Base-by-base conservation (phyloP, 2,113 vertebrate genomes). In the Daubentonia madagascariensis region DNA sequence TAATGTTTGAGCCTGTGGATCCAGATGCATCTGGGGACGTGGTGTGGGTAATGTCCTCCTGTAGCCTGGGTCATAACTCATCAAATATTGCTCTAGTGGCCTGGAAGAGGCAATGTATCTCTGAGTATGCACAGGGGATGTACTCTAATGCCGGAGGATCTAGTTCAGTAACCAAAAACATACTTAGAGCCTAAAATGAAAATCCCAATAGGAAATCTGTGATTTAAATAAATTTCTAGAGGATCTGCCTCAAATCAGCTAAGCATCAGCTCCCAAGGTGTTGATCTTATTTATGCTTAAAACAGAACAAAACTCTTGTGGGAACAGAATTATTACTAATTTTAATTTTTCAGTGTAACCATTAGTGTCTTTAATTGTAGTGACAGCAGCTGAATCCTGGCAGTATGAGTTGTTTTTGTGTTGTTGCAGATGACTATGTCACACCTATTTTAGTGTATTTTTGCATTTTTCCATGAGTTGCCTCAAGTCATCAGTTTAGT, bases 151-250 rank as follows among this genome's bases (percentile, higher is more conserved):
- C 79, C 73, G 57, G 70, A 84, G 75, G 73, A 80, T 93, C 57
- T 92, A 45, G 73, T 79, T 94, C 92, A 95, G 91, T 81, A 79
- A 86, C 40, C 48, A 63, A 79, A 93, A 91, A 68, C 48, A 45
- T 89, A 96, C 32, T 94, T 75, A 94, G 80, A 96, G 45, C 86
- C 95, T 84, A 92, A 90, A 89, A 84, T 79, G 52, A 93, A 93
- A 95, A 89, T 80, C n/a, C 61, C 73, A n/a, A 1, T n/a, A 48
- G 89, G 83, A 93, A 93, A 93, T 35, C 43, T 32, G 59, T 10
- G 92, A 32, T 92, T 93, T 93, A 88, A 96, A 89, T 75, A 91
- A 6, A 84, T 75, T 89, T 93, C 68, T 54, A 50, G 76, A 52
- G 54, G 65, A 23, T 67, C 22, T 28, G 68, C 61, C 45, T 96